A percentile compares a stretch with the other conserved stretches of the same genome.
Conservation (phyloP, 2,113 vertebrate genomes). For the Saguinus midas region DNA sequence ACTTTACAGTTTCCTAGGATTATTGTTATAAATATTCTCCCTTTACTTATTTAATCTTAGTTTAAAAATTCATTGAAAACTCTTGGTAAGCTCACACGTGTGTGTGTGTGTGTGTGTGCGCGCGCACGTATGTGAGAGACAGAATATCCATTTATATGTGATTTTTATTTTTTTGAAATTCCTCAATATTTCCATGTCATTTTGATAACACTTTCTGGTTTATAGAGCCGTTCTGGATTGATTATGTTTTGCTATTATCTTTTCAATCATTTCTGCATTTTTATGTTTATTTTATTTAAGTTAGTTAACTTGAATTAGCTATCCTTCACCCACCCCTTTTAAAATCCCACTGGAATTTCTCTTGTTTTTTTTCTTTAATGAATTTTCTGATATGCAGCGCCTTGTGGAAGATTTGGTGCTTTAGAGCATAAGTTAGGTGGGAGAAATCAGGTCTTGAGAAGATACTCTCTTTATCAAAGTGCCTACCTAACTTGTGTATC, state of each 20-base stretch:
- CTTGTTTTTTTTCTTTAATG: neutral
- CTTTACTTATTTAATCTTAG: neutral
- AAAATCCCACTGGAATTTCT: neutral
- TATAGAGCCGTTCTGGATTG: neutral
- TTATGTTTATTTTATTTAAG: neutral
- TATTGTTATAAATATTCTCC: neutral
- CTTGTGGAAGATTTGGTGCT: neutral
- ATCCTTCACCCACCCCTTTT: fast-evolving
- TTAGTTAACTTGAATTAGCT: neutral
- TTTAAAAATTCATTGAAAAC: neutral
- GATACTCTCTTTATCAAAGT: neutral
- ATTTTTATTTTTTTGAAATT: neutral
- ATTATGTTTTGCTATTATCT: neutral
- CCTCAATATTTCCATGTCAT: neutral
- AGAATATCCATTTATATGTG: neutral
- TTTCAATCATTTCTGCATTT: neutral
- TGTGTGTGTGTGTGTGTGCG: neutral
- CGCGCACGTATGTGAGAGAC: neutral
- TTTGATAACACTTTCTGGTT: neutral
- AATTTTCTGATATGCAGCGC: neutral
- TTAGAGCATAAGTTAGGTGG: neutral
- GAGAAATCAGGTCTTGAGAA: neutral
- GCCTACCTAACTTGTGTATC: neutral
- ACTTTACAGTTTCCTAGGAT: neutral
- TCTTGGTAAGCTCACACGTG: neutral